Conservation (phyloP, 2,888 invertebrate species). For the Ernsta delagoae region DNA sequence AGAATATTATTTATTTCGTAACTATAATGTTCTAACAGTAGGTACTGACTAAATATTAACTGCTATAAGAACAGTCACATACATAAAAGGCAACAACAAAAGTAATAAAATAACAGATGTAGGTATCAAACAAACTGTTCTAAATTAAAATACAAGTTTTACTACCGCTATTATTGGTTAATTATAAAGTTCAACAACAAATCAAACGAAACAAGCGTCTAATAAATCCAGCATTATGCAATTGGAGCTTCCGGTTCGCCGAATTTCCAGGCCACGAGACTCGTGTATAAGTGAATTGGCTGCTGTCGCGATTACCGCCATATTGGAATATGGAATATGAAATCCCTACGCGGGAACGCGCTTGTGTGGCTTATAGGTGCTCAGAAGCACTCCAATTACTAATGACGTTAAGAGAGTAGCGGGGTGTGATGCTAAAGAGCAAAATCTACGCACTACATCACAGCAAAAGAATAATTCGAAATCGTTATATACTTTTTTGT, state of each 20-base stretch:
- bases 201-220: conserved; percentile 15
- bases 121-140: no score
- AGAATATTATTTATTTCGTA: no score
- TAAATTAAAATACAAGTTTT: no score
- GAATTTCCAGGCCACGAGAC: conserved; percentile 57
- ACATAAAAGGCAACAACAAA: no score
- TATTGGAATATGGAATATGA: conserved; percentile 78
- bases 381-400: background rate
- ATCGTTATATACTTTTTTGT: no score
- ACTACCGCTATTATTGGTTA: no score
- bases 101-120: no score
- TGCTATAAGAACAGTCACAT: no score
- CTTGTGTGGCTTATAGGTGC: conserved; percentile 55
- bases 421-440: background rate
- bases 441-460: background rate
- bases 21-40: no score
- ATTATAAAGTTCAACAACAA: conserved; percentile 21
- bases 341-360: conserved; percentile 60
- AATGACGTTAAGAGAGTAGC: background rate
- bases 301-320: conserved; percentile 65
- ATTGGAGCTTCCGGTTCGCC: conserved; percentile 49
- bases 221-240: conserved; percentile 42
- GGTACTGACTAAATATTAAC: no score
- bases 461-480: no score
- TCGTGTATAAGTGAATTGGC: conserved; percentile 71